Percentiles rank a stretch among this genome's conserved stretches.
These are phyloP conservation scores for Ormyrus nitidulus DNA, from an alignment of 2,888 invertebrate species.

Conservation along the genomic window DNA sequence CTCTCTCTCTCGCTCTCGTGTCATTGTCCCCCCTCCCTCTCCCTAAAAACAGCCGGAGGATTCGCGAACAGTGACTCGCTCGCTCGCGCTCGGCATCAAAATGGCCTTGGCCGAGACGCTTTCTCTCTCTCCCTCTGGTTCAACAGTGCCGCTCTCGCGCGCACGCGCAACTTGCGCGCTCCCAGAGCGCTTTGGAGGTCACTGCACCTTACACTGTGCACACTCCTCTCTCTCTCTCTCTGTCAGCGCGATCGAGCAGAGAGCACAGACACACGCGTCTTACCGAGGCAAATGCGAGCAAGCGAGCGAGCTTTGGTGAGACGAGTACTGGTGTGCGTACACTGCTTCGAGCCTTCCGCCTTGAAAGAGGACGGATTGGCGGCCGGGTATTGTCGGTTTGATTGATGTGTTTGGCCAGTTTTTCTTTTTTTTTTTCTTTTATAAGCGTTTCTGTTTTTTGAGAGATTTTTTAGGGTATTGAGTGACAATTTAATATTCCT, in stretches of 20 bases:
- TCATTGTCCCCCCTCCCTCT: slow-evolving; percentile 7
- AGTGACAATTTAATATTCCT: too few relatives aligned
- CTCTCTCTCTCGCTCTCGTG: not conserved
- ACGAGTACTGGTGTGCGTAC: too few relatives aligned
- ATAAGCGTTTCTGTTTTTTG: too few relatives aligned
- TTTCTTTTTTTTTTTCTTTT: too few relatives aligned
- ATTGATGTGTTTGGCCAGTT: too few relatives aligned
- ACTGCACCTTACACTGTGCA: slow-evolving; percentile 65
- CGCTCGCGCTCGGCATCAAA: slow-evolving; percentile 36
- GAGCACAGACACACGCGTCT: not conserved
- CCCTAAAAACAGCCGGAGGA: slow-evolving; percentile 38
- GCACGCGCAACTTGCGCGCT: slow-evolving; percentile 39
- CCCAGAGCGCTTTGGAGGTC: slow-evolving; percentile 66
- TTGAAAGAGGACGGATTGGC: not conserved
- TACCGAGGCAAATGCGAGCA: slow-evolving; percentile 5
- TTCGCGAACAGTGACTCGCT: slow-evolving; percentile 3
- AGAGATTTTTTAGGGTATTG: too few relatives aligned
- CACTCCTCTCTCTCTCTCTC: slow-evolving; percentile 52
- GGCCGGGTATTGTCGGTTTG: not conserved
- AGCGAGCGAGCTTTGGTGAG: not conserved
- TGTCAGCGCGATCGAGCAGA: not conserved
- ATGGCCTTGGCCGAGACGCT: slow-evolving; percentile 57
- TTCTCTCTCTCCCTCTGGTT: slow-evolving; percentile 41
- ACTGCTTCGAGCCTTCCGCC: too few relatives aligned
- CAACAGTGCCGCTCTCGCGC: not conserved